Percentiles rank a stretch among this genome's conserved stretches.
phyloP scores from a whole-genome alignment of 2,113 vertebrate species.

The Neotragus moschatus region DNA sequence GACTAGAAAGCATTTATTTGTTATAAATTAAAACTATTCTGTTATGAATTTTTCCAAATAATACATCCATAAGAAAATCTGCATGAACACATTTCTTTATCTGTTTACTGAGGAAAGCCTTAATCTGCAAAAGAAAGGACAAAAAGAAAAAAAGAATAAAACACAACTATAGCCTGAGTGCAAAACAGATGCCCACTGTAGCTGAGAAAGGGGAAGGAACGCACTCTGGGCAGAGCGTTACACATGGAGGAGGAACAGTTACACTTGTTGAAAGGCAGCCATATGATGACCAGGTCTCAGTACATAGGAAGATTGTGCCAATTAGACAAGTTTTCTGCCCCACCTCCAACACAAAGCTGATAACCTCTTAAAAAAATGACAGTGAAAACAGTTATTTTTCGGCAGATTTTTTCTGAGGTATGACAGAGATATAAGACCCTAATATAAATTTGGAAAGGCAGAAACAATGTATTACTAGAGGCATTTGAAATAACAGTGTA shows the following conservation, averaged over 20 bases:
- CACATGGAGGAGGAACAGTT: fast-evolving
- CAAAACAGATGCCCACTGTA: background rate
- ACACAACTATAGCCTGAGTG: fast-evolving
- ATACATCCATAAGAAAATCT: background rate
- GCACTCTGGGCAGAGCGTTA: fast-evolving
- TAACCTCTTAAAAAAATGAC: background rate
- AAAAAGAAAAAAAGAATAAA: background rate
- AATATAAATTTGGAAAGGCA: background rate
- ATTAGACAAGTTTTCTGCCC: fast-evolving
- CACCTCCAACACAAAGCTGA: background rate
- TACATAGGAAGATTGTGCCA: background rate
- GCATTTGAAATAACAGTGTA: background rate
- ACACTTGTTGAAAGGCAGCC: background rate
- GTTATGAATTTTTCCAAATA: background rate
- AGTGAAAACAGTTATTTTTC: background rate
- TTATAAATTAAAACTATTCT: background rate
- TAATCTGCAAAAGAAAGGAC: background rate
- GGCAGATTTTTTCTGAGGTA: background rate
- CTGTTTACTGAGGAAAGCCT: background rate
- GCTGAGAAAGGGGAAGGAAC: background rate
- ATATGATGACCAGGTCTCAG: background rate
- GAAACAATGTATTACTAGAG: background rate
- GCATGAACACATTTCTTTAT: background rate
- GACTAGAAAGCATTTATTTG: background rate
- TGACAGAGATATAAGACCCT: background rate